Evolutionary conservation across 2,888 invertebrate genomes (phyloP).

Genomic region (Tiliacea aurago): DNA sequence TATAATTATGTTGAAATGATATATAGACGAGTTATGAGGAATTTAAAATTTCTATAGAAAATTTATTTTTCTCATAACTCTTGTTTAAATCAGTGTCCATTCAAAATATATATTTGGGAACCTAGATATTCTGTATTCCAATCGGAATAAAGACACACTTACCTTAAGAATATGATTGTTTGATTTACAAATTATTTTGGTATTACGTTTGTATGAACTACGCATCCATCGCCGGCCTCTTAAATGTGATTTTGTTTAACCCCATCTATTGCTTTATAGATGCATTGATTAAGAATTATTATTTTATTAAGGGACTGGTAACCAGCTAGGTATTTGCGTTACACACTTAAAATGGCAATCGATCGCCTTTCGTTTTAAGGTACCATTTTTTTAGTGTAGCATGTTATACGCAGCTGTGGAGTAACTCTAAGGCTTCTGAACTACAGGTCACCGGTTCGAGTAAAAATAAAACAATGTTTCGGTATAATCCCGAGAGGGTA

Average conservation of each 20-base stretch:
- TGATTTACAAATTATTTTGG: too few species aligned
- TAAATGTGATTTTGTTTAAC: constrained; percentile 15
- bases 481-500: not conserved
- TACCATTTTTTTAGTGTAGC: not conserved
- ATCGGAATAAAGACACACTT: too few species aligned
- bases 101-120: too few species aligned
- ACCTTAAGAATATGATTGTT: too few species aligned
- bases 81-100: too few species aligned
- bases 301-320: not conserved
- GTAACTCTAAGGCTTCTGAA: not conserved
- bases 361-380: not conserved
- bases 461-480: constrained; percentile 1
- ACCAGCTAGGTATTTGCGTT: not conserved
- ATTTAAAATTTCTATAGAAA: too few species aligned
- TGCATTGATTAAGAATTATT: constrained; percentile 3
- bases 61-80: too few species aligned
- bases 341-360: not conserved
- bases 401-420: not conserved
- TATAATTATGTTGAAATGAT: too few species aligned
- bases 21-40: too few species aligned
- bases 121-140: too few species aligned
- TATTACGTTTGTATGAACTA: too few species aligned
- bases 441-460: not conserved
- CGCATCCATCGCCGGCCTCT: too few species aligned
- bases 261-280: not conserved